A percentile compares a stretch with the other conserved stretches of the same genome.
These are phyloP conservation scores for Argynnis bischoffii DNA, from an alignment of 2,888 invertebrate species.

Conservation along the genomic window DNA sequence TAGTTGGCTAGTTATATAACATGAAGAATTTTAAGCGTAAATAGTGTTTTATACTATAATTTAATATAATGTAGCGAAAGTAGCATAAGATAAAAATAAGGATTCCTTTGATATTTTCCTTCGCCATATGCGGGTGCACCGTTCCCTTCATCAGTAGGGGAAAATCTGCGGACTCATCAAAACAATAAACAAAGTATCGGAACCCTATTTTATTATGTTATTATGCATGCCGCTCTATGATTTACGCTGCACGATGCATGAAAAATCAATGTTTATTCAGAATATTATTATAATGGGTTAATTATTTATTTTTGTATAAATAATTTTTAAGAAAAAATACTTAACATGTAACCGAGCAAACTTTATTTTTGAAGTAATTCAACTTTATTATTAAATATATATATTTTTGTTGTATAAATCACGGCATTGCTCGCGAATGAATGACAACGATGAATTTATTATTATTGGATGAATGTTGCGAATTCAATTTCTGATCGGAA, in stretches of 20 bases:
- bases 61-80: not conserved
- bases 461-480: too few relatives aligned
- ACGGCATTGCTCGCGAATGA: too few relatives aligned
- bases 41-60: not conserved
- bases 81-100: constrained; percentile 34
- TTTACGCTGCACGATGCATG: constrained; percentile 71
- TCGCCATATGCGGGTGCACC: constrained; percentile 69
- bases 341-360: not conserved
- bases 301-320: not conserved
- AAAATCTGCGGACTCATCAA: constrained; percentile 78
- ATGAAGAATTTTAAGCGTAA: not conserved
- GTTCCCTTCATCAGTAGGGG: constrained; percentile 57
- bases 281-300: constrained; percentile 9
- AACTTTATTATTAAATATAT: too few relatives aligned
- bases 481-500: too few relatives aligned
- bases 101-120: constrained; percentile 55
- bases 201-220: constrained; percentile 78
- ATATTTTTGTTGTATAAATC: too few relatives aligned
- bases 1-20: not conserved
- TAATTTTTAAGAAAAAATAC: not conserved
- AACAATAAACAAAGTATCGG: constrained; percentile 83
- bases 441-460: too few relatives aligned
- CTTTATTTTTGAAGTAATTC: not conserved
- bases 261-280: constrained; percentile 34
- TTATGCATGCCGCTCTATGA: constrained; percentile 79